These are phyloP conservation scores for Steinernema feltiae DNA, from an alignment of 1,140 invertebrate genomes.

Conservation along the genomic window DNA sequence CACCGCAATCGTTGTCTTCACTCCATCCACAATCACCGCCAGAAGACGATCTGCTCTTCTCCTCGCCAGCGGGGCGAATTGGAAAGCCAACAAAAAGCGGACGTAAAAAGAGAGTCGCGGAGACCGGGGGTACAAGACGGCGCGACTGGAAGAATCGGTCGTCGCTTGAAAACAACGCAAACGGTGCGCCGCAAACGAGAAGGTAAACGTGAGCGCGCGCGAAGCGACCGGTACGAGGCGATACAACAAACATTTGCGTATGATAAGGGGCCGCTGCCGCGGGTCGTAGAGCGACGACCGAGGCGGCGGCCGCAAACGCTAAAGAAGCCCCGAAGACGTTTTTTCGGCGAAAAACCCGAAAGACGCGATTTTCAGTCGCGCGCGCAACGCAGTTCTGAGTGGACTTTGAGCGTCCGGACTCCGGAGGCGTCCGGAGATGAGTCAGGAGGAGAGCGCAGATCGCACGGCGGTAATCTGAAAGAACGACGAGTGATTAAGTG, in stretches of 20 bases:
- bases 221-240: neutral
- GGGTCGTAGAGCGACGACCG: neutral
- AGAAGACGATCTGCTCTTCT: too few species aligned
- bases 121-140: neutral
- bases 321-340: neutral
- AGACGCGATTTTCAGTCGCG: too few species aligned
- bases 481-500: too few species aligned
- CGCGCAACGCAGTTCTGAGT: too few species aligned
- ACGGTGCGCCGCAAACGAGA: neutral
- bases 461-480: too few species aligned
- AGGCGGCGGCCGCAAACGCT: neutral
- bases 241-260: slow-evolving; percentile 11
- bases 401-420: too few species aligned
- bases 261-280: slow-evolving; percentile 9
- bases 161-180: neutral
- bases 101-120: too few species aligned
- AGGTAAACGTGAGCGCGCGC: neutral
- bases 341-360: neutral
- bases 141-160: neutral
- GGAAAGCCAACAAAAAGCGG: neutral
- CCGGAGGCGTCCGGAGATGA: too few species aligned
- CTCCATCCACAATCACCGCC: too few species aligned
- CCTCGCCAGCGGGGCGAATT: neutral
- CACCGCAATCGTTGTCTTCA: too few species aligned
- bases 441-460: too few species aligned